Base-by-base conservation (phyloP, 2,113 vertebrate genomes). In the Triplophysa rosa region DNA sequence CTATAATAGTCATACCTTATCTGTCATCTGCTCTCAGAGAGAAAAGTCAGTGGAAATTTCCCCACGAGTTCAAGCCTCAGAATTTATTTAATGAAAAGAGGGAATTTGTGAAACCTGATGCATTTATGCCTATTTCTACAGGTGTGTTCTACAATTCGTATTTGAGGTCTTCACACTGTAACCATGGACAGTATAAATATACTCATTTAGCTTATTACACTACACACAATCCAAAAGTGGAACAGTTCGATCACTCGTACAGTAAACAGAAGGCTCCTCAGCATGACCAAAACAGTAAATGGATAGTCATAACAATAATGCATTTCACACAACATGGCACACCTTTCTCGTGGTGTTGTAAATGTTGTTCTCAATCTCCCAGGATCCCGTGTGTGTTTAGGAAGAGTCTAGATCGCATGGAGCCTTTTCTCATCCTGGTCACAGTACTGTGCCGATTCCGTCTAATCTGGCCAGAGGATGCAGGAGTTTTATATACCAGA, bases 71-170 rank as follows among this genome's bases (percentile, higher is more conserved):
- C 85, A 86, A 90, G 54, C 93, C 93, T 0, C 82, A 89, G 49
- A 91, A 94, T 78, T 95, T 95, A 73, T 90, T 95, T 73, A 89
- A 94, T 0, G 81, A 90, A 0, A 91, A 91, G 21, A 37, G 10
- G 56, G 58, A 74, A 8, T 94, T 94, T 77, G 83, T 92, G 88
- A 94, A 91, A 73, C 86, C 23, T 4, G 92, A 93, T 3, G 93
- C 93, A 73, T 94, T 95, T 84, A n/a, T 95, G 14, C 92, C 94
- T 56, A 95, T 95, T 87, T 94, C 92, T 68, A 88, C 90, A 88
- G 93, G 94, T 95, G 49, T 58, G 52, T 40, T 54, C 2, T 59
- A 5, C 7, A 11, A 49, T 3, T 33, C 33, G 21, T 21, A 49
- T 29, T 21, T 21, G 13, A 52, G 5, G 3, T 8, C 0, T 33